A percentile compares a stretch with the other conserved stretches of the same genome.
Conservation (phyloP, 2,888 invertebrate species). For the Tetragonula carbonaria region DNA sequence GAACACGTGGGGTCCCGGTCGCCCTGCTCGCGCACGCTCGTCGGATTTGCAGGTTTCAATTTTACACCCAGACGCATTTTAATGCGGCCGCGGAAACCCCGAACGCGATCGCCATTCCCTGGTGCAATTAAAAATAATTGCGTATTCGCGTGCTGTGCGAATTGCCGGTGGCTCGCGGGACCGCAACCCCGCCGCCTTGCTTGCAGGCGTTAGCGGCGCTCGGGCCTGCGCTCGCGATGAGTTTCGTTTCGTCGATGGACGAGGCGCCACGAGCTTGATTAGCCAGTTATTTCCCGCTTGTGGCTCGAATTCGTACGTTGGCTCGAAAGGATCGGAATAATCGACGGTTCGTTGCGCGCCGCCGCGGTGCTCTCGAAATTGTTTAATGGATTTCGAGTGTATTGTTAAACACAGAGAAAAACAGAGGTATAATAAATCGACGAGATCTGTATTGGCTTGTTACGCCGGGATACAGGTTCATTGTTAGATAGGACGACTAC, state of each 20-base stretch:
- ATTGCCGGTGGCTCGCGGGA: conserved; percentile 25
- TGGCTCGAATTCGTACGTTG: background rate
- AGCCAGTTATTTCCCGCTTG: conserved; percentile 5
- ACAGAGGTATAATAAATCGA: background rate
- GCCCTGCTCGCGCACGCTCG: background rate
- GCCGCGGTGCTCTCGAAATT: conserved; percentile 4
- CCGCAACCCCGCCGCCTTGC: conserved; percentile 5
- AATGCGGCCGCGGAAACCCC: conserved; percentile 67
- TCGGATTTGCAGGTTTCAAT: conserved; percentile 68
- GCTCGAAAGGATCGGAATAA: conserved; percentile 17
- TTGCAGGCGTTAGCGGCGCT: conserved; percentile 10
- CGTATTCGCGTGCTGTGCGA: conserved; percentile 58
- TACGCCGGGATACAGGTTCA: background rate
- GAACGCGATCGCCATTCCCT: conserved; percentile 60
- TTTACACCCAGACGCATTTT: conserved; percentile 72
- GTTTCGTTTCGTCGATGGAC: conserved; percentile 52
- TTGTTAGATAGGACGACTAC: background rate
- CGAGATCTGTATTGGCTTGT: background rate
- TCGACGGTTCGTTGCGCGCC: background rate
- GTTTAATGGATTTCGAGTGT: conserved; percentile 4
- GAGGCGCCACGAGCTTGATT: conserved; percentile 13
- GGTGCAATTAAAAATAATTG: conserved; percentile 72
- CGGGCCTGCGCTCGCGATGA: conserved; percentile 13
- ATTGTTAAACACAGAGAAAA: background rate
- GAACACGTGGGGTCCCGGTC: conserved; percentile 21